Evolutionary conservation across 2,888 invertebrate species (phyloP), one percentile per base, ranked within the genome.

Genomic region (Yponomeuta malinellus): DNA sequence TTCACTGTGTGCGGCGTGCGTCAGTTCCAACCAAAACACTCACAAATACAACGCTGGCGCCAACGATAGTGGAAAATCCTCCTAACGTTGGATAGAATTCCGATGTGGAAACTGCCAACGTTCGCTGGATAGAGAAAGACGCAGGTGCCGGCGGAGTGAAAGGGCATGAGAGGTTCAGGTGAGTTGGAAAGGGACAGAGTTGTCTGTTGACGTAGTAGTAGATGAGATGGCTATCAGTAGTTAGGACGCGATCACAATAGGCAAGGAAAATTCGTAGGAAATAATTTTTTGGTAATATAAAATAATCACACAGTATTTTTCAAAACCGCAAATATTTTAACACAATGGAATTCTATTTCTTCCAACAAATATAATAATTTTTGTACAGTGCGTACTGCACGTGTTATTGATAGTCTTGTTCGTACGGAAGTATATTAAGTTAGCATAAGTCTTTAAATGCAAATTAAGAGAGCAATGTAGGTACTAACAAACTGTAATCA

Each of bases 221-320:
- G 89, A 89, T 88, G 89, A 89, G 89, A 90, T 90, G 87, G 88
- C 89, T 90, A 90, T 90, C 91, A 90, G 86, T 83, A 81, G 83
- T 84, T 81, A 73, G 77, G 75, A 84, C 76, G 83, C 85, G 83
- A 87, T 89, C 77, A 75, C 78, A 84, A 75, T 73, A 75, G 73
- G 76, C 6, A 9, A 65, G 29, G 12, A 65, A 12, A 23, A 2
- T 59, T 59, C 3, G 33, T 43, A 8, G 76, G 65, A 29, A 65
- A 64, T 10, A 31, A 10, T 29, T 10, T 59, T 4, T 15, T 59
- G 15, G 8, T 1, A 65, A 29, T 65, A 65, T 5, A 65, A 65
- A 65, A 65, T 29, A 43, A 43, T 8, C 1, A 43, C 43, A 2
- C 43, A 5, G 3, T 43, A 43, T 43, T 43, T 43, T 43, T 43